Evolutionary conservation across 2,113 vertebrate genomes (phyloP), one percentile per base, ranked within the genome.

Genomic region (Channa argus): DNA sequence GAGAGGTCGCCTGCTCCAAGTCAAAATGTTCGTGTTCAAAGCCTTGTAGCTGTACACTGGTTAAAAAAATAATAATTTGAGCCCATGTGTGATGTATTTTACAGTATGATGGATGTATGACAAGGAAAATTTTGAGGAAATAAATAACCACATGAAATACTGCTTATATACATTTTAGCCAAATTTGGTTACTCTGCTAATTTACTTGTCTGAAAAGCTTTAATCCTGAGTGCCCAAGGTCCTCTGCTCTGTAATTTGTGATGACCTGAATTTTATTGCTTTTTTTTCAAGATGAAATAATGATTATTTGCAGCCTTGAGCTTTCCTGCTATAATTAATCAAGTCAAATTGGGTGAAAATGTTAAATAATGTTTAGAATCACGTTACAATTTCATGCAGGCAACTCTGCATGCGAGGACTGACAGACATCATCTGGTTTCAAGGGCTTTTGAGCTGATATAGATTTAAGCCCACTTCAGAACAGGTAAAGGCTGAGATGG

Each of bases 301-400:
- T 75, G 43, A 68, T 63, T 63, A 65, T 83, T 81, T 87, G 51
- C 50, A 37, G 52, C 74, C 71, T 77, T 51, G 14, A 71, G 38
- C 8, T 54, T 69, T 76, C 56, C 50, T 71, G 64, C 43, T 38
- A 52, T 72, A 71, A 71, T 74, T 63, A 53, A 74, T 76, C 44
- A 62, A 78, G 65, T 43, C 10, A 70, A 84, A 83, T 72, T 47
- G 37, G 33, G 15, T 56, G 62, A 39, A 83, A 85, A 82, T 71
- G 51, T 79, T 76, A 71, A 71, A 75, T 66, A 71, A 82, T 4
- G 14, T 56, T 76, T 68, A 64, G 44, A 41, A 24, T 77, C 60
- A 46, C 45, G 70, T 82, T 78, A 64, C 45, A 63, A 24, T 62
- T 77, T 80, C 7, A 6, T 50, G 58, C 68, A 71, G 39, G 55